These are phyloP conservation scores for Nowickia ferox DNA, from an alignment of 2,888 invertebrate genomes.

Conservation along the genomic window DNA sequence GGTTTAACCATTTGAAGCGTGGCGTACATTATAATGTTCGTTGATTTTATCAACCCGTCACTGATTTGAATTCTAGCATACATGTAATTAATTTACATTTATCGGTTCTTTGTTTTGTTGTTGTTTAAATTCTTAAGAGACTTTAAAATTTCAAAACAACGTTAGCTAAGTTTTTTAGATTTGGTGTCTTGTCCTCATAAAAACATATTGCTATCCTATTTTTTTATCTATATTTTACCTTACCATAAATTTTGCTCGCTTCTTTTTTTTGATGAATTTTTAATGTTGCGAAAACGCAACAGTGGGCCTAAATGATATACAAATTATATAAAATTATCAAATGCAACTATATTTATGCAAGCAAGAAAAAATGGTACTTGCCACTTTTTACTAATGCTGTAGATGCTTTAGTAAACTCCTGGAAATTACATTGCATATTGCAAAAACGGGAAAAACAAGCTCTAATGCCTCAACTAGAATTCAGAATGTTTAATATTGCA, in stretches of 20 bases:
- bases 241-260: too few species aligned
- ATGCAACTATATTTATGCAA: too few species aligned
- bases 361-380: too few species aligned
- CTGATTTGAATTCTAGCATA: not conserved
- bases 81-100: too few species aligned
- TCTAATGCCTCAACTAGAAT: slow-evolving; percentile 22
- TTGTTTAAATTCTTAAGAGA: not conserved
- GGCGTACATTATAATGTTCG: slow-evolving; percentile 14
- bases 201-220: too few species aligned
- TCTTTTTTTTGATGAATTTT: too few species aligned
- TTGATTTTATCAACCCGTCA: slow-evolving; percentile 5
- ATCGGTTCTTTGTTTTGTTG: not conserved
- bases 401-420: slow-evolving; percentile 23
- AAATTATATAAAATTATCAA: too few species aligned
- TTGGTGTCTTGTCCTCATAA: too few species aligned
- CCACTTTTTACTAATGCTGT: not conserved
- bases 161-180: not conserved
- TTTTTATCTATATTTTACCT: too few species aligned
- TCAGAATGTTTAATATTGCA: too few species aligned
- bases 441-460: slow-evolving; percentile 20
- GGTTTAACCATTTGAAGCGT: slow-evolving; percentile 5
- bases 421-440: slow-evolving; percentile 11
- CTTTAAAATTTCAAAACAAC: not conserved
- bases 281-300: too few species aligned
- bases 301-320: too few species aligned